Evolutionary conservation across 2,797 vertebrate species (phyloP).

Genomic region (Bradypodion ventrale): DNA sequence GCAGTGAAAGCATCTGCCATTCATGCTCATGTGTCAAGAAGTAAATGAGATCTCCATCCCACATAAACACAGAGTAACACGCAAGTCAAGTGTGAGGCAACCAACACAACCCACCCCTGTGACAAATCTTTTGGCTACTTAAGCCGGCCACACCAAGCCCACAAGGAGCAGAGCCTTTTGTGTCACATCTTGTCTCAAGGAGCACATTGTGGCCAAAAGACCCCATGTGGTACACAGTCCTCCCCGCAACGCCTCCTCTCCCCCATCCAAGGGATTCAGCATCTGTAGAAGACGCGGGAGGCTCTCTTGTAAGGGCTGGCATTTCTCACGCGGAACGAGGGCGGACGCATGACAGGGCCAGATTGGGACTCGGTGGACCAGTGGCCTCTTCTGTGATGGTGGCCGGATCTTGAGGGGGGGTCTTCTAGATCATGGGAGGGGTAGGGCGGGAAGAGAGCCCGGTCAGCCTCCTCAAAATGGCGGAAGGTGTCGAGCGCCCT

Average conservation of each 20-base stretch:
- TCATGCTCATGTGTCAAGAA: not conserved
- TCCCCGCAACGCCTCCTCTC: not conserved
- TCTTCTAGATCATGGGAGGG: not conserved
- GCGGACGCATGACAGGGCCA: not conserved
- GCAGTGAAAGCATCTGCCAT: no score
- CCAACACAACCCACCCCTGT: accelerated
- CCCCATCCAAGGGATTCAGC: accelerated
- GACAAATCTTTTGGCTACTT: not conserved
- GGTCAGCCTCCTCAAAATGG: accelerated
- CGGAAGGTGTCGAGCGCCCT: not conserved
- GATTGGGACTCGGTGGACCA: accelerated
- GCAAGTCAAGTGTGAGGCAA: not conserved
- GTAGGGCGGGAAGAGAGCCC: not conserved
- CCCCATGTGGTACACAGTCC: not conserved
- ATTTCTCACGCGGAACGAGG: not conserved
- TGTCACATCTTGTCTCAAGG: accelerated
- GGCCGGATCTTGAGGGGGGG: not conserved
- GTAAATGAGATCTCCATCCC: not conserved
- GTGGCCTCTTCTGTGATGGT: accelerated
- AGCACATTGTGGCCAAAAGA: no score
- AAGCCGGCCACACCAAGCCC: not conserved
- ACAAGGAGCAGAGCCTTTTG: accelerated
- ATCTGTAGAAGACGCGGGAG: not conserved
- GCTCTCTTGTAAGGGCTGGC: not conserved
- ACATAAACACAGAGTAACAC: not conserved